Evolutionary conservation across 2,113 vertebrate genomes (phyloP).

Genomic region (Saccopteryx bilineata): DNA sequence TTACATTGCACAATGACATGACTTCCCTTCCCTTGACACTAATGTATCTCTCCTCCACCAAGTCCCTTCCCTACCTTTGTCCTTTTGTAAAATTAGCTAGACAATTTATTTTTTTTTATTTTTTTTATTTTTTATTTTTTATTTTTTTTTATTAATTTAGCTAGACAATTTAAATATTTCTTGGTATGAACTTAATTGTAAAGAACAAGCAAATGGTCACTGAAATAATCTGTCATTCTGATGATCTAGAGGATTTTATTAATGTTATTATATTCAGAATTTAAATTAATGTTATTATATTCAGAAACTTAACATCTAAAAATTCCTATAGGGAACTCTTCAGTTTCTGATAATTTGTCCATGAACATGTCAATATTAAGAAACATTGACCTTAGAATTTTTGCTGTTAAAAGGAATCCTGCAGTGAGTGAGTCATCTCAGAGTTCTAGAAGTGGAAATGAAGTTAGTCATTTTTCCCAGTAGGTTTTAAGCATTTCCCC

Average conservation of each 20-base stretch:
- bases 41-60: background rate
- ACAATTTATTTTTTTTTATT: too few species aligned
- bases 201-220: background rate
- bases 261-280: constrained; percentile 7
- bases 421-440: background rate
- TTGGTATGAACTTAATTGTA: constrained; percentile 1
- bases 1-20: background rate
- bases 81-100: background rate
- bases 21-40: background rate
- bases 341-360: background rate
- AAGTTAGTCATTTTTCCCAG: background rate
- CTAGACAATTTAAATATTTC: constrained; percentile 4
- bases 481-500: background rate
- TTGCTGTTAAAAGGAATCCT: constrained; percentile 1
- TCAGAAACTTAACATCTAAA: constrained; percentile 48
- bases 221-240: constrained; percentile 4
- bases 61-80: background rate
- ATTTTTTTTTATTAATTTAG: too few species aligned
- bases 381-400: background rate
- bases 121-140: too few species aligned
- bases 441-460: constrained; percentile 3
- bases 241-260: constrained; percentile 41
- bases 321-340: background rate
- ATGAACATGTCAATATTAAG: background rate
- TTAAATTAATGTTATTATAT: too few species aligned